A percentile compares a stretch with the other conserved stretches of the same genome.
Evolutionary conservation across 2,797 vertebrate genomes (phyloP).

Genomic region (Mormyrus hasselquistii): DNA sequence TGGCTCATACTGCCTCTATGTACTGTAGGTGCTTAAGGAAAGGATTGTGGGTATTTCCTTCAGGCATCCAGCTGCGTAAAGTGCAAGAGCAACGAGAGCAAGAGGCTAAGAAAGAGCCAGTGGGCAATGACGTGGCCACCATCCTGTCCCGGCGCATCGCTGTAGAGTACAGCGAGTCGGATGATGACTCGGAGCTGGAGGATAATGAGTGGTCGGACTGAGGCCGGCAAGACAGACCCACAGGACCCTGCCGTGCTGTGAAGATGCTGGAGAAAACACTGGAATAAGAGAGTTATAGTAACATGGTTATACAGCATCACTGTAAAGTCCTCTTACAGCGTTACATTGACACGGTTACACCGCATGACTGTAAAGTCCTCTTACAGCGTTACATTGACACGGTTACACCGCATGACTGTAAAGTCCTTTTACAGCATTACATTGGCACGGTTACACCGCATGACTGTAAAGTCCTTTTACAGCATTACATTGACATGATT

Average conservation of each 20-base stretch:
- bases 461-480: no score
- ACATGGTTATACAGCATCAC: no score
- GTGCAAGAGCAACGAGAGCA: conserved; percentile 82
- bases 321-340: no score
- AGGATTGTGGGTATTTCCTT: conserved; percentile 21
- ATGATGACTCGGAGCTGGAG: conserved; percentile 78
- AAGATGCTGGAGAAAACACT: background rate
- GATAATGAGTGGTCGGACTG: conserved; percentile 85
- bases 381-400: no score
- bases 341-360: no score
- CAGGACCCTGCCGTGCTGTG: background rate
- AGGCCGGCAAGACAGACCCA: conserved; percentile 17
- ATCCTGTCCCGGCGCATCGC: conserved; percentile 79
- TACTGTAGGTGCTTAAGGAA: background rate
- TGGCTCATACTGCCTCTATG: background rate
- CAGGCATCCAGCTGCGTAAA: conserved; percentile 78
- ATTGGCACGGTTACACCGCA: no score
- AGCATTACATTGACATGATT: no score
- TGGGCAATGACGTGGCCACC: conserved; percentile 77
- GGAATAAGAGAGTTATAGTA: background rate
- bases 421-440: no score
- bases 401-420: no score
- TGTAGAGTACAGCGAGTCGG: conserved; percentile 81
- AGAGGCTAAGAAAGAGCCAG: conserved; percentile 78
- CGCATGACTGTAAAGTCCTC: no score